Evolutionary conservation across 2,888 invertebrate species (phyloP).

Genomic region (Volucella inflata): DNA sequence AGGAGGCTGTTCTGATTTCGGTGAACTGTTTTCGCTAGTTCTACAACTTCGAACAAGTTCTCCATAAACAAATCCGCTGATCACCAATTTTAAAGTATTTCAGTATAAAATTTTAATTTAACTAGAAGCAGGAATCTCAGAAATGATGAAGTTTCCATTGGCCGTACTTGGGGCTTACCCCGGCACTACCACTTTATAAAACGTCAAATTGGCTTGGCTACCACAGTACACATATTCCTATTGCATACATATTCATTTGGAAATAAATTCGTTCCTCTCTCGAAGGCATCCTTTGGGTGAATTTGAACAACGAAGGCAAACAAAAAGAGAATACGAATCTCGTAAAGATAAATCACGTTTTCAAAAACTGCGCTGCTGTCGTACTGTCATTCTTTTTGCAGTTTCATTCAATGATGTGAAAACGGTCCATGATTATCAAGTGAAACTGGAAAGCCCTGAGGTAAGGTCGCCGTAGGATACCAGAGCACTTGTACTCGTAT

Average conservation of each 20-base stretch:
- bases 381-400: constrained; percentile 34
- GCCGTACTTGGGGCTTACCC: constrained; percentile 15
- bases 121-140: not conserved
- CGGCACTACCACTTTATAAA: constrained; percentile 41
- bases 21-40: no score
- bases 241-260: not conserved
- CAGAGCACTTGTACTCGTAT: constrained; percentile 21
- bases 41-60: no score
- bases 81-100: no score
- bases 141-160: constrained; percentile 4
- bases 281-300: not conserved
- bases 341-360: constrained; percentile 70
- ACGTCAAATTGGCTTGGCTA: constrained; percentile 33
- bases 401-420: constrained; percentile 60
- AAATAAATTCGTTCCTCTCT: not conserved
- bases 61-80: no score
- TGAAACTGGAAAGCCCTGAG: constrained; percentile 59
- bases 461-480: constrained; percentile 2
- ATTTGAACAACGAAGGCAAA: constrained; percentile 4
- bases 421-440: constrained; percentile 66
- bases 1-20: no score
- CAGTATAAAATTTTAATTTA: no score
- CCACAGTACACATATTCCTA: not conserved
- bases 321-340: constrained; percentile 46
- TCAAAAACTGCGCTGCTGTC: constrained; percentile 38